Conservation (phyloP, 2,113 vertebrate genomes). For the Megatriorchis doriae region DNA sequence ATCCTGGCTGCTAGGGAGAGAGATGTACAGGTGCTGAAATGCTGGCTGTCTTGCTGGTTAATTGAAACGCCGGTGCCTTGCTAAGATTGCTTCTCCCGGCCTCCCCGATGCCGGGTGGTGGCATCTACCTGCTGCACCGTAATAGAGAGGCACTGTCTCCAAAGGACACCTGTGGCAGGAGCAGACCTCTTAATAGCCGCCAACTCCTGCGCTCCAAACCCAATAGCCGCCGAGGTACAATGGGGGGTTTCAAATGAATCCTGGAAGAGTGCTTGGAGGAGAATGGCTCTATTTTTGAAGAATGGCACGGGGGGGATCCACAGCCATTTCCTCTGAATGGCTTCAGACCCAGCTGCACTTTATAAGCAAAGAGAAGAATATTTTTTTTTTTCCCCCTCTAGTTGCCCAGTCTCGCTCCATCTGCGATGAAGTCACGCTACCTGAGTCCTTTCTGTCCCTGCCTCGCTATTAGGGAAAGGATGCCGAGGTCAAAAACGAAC, state of each 20-base stretch:
- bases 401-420: not conserved
- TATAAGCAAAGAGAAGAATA: not conserved
- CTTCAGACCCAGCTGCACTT: conserved; percentile 3
- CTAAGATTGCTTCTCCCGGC: not conserved
- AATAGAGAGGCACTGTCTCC: not conserved
- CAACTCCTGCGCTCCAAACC: not conserved
- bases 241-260: not conserved
- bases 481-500: not conserved
- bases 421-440: not conserved
- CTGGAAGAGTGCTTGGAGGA: not conserved
- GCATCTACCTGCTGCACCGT: not conserved
- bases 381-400: not conserved
- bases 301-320: not conserved
- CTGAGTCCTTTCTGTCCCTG: not conserved
- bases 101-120: not conserved
- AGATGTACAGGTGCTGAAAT: conserved; percentile 1
- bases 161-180: conserved; percentile 8
- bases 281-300: not conserved
- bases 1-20: not conserved
- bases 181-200: not conserved
- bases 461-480: not conserved
- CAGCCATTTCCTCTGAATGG: not conserved
- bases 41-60: not conserved
- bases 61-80: conserved; percentile 10
- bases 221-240: not conserved